Evolutionary conservation across 2,113 vertebrate species (phyloP).

Genomic region (Coracopsis vasa): DNA sequence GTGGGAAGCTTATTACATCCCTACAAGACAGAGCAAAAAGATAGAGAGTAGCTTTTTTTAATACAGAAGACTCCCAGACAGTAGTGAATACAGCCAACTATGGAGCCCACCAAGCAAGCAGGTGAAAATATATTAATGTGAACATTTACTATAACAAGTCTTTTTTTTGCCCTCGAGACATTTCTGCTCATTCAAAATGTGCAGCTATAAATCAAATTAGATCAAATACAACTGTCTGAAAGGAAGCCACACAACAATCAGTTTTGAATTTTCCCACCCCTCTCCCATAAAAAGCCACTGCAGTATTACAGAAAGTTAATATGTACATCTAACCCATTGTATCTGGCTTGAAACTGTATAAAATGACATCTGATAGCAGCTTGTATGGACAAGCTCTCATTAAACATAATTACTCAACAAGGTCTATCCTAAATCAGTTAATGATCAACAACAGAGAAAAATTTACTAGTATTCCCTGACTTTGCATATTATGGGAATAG

Average conservation of each 20-base stretch:
- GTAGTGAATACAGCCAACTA: neutral
- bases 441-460: slow-evolving; percentile 36
- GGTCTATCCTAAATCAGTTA: slow-evolving; percentile 54
- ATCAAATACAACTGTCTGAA: slow-evolving; percentile 58
- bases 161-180: slow-evolving; percentile 10
- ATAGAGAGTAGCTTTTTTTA: neutral
- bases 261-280: slow-evolving; percentile 61
- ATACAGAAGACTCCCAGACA: neutral
- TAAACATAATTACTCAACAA: neutral
- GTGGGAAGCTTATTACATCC: neutral
- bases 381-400: slow-evolving; percentile 30
- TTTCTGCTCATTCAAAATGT: slow-evolving; percentile 31
- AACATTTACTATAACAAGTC: slow-evolving; percentile 1
- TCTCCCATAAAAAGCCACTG: slow-evolving; percentile 21
- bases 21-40: neutral
- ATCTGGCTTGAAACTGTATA: slow-evolving; percentile 24
- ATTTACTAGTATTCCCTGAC: neutral
- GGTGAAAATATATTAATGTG: slow-evolving; percentile 12
- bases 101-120: slow-evolving; percentile 43
- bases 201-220: slow-evolving; percentile 58
- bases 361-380: slow-evolving; percentile 54
- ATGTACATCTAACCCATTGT: slow-evolving; percentile 17
- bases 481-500: slow-evolving; percentile 27
- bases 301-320: slow-evolving; percentile 43
- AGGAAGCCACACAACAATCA: slow-evolving; percentile 41